These are phyloP conservation scores for Stramonita haemastoma DNA, from an alignment of 2,888 invertebrate species.

Conservation along the genomic window DNA sequence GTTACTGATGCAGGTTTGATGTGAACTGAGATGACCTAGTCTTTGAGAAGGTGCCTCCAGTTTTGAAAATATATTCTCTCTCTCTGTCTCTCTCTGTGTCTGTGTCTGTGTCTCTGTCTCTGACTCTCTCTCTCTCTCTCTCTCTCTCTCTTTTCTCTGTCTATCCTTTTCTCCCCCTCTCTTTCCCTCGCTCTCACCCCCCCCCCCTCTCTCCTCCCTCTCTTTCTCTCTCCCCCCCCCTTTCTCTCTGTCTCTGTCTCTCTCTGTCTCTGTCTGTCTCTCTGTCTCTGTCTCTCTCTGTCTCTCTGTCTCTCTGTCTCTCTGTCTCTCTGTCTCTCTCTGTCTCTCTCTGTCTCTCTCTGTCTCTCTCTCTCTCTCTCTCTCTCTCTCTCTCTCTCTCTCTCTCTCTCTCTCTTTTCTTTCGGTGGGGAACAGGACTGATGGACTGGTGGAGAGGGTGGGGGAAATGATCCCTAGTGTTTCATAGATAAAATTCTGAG, in stretches of 20 bases:
- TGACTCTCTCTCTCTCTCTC: conserved; percentile 8
- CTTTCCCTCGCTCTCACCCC: background rate
- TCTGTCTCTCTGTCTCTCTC: background rate
- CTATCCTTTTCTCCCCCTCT: background rate
- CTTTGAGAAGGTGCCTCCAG: no score
- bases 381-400: no score
- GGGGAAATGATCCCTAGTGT: no score
- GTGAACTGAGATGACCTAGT: no score
- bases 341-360: background rate
- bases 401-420: no score
- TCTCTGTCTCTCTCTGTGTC: no score
- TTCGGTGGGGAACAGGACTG: no score
- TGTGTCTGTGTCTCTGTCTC: background rate
- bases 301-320: background rate
- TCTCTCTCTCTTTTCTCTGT: conserved; percentile 10
- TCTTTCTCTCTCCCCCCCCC: background rate
- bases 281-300: background rate
- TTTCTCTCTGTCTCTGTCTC: background rate
- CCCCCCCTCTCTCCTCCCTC: background rate
- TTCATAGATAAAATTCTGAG: no score
- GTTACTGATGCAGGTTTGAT: no score
- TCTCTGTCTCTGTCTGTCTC: background rate
- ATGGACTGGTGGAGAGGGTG: no score
- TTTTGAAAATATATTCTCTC: no score
- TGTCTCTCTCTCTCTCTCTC: no score